Evolutionary conservation across 2,113 vertebrate species (phyloP).

Genomic region (Piprites chloris): DNA sequence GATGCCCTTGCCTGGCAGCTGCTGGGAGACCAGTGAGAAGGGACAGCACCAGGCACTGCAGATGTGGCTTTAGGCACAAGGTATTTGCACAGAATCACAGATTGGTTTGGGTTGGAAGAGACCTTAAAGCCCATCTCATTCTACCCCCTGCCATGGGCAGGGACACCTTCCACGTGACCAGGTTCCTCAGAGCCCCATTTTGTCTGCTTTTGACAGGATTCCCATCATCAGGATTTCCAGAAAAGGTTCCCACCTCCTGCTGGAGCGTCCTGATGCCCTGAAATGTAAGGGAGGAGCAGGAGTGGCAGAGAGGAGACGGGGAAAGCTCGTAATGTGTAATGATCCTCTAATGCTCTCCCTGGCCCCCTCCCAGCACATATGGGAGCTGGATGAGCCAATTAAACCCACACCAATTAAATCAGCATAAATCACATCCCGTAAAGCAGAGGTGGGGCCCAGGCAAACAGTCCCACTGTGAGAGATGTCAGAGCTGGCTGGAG

Average conservation of each 20-base stretch:
- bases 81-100: neutral
- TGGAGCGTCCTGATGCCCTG: neutral
- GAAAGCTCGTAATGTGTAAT: neutral
- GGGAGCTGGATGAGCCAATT: conserved; percentile 58
- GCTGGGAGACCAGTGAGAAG: neutral
- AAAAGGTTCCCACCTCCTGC: neutral
- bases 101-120: neutral
- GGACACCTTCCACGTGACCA: neutral
- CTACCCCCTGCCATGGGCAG: neutral
- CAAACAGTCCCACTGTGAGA: neutral
- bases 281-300: neutral
- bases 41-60: neutral
- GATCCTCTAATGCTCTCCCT: conserved; percentile 50
- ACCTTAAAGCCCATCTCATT: neutral
- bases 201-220: neutral
- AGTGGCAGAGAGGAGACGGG: neutral
- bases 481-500: conserved; percentile 3
- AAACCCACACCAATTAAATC: conserved; percentile 56
- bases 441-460: conserved; percentile 42
- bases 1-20: neutral
- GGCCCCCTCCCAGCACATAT: conserved; percentile 60
- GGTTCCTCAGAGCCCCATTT: neutral
- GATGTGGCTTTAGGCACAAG: neutral
- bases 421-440: conserved; percentile 47
- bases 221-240: neutral